Conservation (phyloP, 2,797 vertebrate genomes). For the Cyclopterus lumpus region DNA sequence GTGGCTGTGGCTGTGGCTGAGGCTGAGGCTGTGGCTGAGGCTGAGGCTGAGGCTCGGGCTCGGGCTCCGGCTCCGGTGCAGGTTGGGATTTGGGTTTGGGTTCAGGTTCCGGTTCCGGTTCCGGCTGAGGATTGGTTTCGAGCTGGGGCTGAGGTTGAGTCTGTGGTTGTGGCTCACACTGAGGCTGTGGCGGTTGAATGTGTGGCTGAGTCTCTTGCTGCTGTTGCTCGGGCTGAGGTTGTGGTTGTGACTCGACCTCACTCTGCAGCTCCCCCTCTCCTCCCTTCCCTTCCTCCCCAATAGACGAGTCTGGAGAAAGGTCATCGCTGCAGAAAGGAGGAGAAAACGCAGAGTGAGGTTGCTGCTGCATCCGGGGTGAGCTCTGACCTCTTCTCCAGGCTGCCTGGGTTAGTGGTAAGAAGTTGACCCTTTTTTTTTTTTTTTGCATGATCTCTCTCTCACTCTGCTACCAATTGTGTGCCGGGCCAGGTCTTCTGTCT, state of each 20-base stretch:
- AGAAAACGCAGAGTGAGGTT: slow-evolving; percentile 88
- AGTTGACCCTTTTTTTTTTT: slow-evolving; percentile 52
- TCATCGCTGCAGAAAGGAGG: slow-evolving; percentile 89
- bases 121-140: slow-evolving; percentile 18
- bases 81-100: slow-evolving; percentile 24
- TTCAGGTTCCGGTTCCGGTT: slow-evolving; percentile 11
- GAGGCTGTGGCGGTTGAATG: slow-evolving; percentile 32
- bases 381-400: slow-evolving; percentile 82
- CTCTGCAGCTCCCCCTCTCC: slow-evolving; percentile 79
- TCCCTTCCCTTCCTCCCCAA: slow-evolving; percentile 82
- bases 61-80: slow-evolving; percentile 18
- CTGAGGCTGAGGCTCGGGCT: slow-evolving; percentile 28
- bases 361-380: slow-evolving; percentile 81
- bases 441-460: slow-evolving; percentile 57
- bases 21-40: neutral
- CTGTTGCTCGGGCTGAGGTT: slow-evolving; percentile 43
- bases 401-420: slow-evolving; percentile 78
- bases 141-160: slow-evolving; percentile 10
- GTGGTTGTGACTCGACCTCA: slow-evolving; percentile 71
- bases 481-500: slow-evolving; percentile 59
- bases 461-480: slow-evolving; percentile 62
- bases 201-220: slow-evolving; percentile 60
- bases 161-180: slow-evolving; percentile 37
- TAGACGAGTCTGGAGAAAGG: slow-evolving; percentile 78
- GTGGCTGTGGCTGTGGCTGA: neutral